phyloP scores from a whole-genome alignment of 2,888 invertebrate genomes.

The Acleris literana region DNA sequence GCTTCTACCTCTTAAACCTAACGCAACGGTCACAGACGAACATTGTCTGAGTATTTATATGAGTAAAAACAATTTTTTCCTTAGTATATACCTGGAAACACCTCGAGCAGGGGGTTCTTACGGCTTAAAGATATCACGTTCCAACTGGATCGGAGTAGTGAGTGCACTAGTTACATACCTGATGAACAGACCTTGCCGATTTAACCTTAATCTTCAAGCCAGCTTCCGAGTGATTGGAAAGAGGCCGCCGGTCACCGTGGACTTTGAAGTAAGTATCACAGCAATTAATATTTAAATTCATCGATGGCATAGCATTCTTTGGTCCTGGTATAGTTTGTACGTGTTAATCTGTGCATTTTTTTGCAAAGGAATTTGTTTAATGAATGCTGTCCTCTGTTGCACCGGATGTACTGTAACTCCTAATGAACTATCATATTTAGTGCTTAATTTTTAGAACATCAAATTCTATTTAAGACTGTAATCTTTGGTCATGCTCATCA shows the following conservation, averaged over 20 bases:
- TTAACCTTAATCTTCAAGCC: constrained; percentile 87
- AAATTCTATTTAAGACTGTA: too few species aligned
- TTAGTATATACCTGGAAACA: constrained; percentile 56
- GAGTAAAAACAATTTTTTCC: background rate
- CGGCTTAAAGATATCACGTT: constrained; percentile 87
- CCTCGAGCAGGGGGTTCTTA: constrained; percentile 84
- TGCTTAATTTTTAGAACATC: too few species aligned
- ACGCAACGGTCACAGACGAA: too few species aligned
- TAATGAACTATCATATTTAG: too few species aligned
- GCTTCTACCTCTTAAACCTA: too few species aligned
- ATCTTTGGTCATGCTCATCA: too few species aligned
- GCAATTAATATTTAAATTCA: too few species aligned
- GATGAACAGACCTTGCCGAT: constrained; percentile 86
- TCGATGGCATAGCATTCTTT: too few species aligned
- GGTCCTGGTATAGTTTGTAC: too few species aligned
- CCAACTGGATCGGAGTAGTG: constrained; percentile 83
- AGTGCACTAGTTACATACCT: constrained; percentile 88
- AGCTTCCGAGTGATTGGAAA: constrained; percentile 89
- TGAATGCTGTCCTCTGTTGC: too few species aligned
- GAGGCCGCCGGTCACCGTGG: constrained; percentile 82
- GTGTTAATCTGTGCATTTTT: too few species aligned
- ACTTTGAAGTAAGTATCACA: constrained; percentile 83
- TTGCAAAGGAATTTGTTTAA: too few species aligned
- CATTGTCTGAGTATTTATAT: background rate
- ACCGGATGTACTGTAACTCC: background rate